Evolutionary conservation across 2,113 vertebrate species (phyloP), one percentile per base, ranked within the genome.

Genomic region (Trogon melanurus): DNA sequence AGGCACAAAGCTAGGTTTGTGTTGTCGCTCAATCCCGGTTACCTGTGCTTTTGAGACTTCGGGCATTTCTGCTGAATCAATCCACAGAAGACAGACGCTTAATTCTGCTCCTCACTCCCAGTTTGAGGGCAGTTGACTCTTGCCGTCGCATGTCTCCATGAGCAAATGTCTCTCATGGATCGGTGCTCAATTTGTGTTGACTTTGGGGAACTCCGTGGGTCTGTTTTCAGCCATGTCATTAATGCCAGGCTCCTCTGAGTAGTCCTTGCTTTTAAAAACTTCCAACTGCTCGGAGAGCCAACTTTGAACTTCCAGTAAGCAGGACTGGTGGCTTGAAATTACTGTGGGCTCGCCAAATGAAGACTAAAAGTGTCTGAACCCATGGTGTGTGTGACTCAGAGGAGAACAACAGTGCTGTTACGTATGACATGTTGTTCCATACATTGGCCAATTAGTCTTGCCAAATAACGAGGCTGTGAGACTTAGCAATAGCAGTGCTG

Each of bases 331-430:
- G 9, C n/a, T 64, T 87, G 74, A 41, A 79, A 41, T 60, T 62
- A 32, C 34, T 2, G 0, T 30, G 14, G 18, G 2, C 47, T 62
- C 1, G 0, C 36, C 82, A 70, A 73, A 41, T 0, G 7, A 76
- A 51, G 71, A 3, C 67, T 16, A 5, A 5, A 72, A 72, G 71
- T 41, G 67, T 85, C 92, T 36, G 34, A 76, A 45, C 47, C 29
- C 96, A 41, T 50, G 72, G 91, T 20, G 93, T 13, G 72, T 32
- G 5, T 94, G 91, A 94, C 67, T 95, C 93, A 83, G 89, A 85
- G 15, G 62, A 74, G 32, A 88, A 5, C 88, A 85, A 53, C 80
- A 54, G 64, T 45, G 58, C 54, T 5, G 0, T 66, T 80, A 19
- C 51, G 0, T 70, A 47, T 86, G 93, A 86, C 86, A 66, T 67